Conservation (phyloP, 2,113 vertebrate species). For the Brachyhypopomus occidentalis region DNA sequence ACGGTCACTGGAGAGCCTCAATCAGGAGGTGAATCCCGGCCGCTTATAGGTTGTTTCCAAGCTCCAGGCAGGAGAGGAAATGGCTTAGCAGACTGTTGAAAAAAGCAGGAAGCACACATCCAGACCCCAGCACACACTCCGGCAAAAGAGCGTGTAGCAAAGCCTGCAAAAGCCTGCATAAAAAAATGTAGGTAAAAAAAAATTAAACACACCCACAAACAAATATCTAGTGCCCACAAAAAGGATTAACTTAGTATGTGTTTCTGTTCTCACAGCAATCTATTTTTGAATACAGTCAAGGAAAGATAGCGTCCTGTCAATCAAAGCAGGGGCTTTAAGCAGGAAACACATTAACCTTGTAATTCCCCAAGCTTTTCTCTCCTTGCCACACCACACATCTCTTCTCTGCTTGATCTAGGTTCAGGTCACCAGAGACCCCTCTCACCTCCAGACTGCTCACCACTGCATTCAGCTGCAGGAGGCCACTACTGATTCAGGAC, state of each 20-base stretch:
- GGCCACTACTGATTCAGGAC: conserved; percentile 39
- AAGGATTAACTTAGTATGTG: not conserved
- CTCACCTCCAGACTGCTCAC: conserved; percentile 8
- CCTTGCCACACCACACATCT: conserved; percentile 24
- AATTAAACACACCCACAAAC: not conserved
- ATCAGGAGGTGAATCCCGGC: conserved; percentile 50
- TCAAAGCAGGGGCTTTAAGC: conserved; percentile 46
- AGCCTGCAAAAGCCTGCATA: not conserved
- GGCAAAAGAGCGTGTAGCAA: conserved; percentile 47
- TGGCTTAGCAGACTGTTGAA: conserved; percentile 43
- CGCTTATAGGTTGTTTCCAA: conserved; percentile 49
- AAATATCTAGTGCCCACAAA: not conserved
- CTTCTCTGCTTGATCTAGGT: conserved; percentile 14
- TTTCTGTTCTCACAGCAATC: not conserved
- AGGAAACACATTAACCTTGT: conserved; percentile 61
- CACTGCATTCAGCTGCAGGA: conserved; percentile 43
- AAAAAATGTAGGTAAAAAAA: not conserved
- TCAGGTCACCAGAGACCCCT: conserved; percentile 36
- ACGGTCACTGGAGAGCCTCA: conserved; percentile 44
- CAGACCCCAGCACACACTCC: conserved; percentile 54
- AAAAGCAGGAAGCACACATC: not conserved
- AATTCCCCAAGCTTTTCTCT: conserved; percentile 25
- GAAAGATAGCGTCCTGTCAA: conserved; percentile 60
- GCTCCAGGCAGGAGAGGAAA: conserved; percentile 36
- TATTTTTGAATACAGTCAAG: not conserved